phyloP scores from a whole-genome alignment of 2,113 vertebrate genomes.

The Nyctereutes procyonoides region DNA sequence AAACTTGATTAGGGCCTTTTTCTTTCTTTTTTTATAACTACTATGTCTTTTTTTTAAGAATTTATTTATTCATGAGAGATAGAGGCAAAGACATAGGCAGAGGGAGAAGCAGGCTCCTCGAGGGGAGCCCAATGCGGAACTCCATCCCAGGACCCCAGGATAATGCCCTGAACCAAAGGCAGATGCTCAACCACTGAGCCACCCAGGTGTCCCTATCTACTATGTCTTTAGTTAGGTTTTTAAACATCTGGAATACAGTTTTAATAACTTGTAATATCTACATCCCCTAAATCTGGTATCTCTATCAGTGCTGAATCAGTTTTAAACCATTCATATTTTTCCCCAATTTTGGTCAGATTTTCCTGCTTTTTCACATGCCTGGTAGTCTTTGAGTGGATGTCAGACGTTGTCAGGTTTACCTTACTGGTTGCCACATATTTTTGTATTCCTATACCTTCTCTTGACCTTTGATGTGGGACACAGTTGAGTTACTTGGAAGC shows the following conservation, averaged over 20 bases:
- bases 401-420: not conserved
- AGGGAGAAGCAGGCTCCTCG: no score
- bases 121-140: no score
- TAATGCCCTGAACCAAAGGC: no score
- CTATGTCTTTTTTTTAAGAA: not conserved
- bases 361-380: not conserved
- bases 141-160: no score
- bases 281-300: not conserved
- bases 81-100: no score
- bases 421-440: not conserved
- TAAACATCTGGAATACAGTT: not conserved
- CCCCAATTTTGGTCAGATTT: constrained; percentile 29
- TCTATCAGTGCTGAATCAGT: not conserved
- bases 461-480: not conserved
- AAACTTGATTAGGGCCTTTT: not conserved
- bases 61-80: no score
- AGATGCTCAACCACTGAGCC: no score
- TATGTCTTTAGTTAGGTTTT: constrained; percentile 2
- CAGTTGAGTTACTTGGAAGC: not conserved
- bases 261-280: not conserved
- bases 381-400: not conserved
- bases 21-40: not conserved
- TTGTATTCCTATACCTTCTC: not conserved
- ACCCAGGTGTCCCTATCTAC: not conserved
- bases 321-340: not conserved